phyloP scores from a whole-genome alignment of 2,888 invertebrate species.

The Anoplius nigerrimus region DNA sequence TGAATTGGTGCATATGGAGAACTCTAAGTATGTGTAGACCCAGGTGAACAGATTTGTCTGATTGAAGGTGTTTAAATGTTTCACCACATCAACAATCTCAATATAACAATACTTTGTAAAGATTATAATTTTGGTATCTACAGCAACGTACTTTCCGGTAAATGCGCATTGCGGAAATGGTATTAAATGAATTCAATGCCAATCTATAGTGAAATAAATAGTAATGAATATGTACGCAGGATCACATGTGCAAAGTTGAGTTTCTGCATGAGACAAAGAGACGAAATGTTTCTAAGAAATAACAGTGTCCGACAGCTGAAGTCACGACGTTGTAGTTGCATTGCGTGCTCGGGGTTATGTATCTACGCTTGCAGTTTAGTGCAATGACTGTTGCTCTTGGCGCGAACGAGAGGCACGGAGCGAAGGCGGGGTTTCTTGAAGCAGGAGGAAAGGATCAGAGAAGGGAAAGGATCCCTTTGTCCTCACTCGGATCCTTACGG shows the following conservation, averaged over 20 bases:
- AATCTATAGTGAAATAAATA: no score
- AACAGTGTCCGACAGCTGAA: slow-evolving; percentile 50
- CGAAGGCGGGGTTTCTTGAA: slow-evolving; percentile 27
- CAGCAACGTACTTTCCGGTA: no score
- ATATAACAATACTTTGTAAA: no score
- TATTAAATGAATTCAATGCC: no score
- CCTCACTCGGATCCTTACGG: slow-evolving; percentile 58
- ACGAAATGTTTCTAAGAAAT: slow-evolving; percentile 10
- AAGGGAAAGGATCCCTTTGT: slow-evolving; percentile 61
- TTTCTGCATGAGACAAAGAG: background rate
- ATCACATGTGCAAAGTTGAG: slow-evolving; percentile 9
- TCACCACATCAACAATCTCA: no score
- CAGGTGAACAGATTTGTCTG: no score
- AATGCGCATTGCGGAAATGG: no score
- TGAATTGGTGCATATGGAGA: no score
- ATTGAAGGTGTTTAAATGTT: no score
- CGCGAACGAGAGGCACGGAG: slow-evolving; percentile 17
- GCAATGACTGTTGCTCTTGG: slow-evolving; percentile 49
- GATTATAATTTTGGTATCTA: no score
- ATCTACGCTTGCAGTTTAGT: slow-evolving; percentile 46
- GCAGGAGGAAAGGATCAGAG: slow-evolving; percentile 46
- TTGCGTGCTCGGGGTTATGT: slow-evolving; percentile 31
- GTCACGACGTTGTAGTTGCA: slow-evolving; percentile 38
- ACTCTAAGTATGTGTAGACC: no score
- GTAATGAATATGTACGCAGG: no score